Percentiles rank a stretch among this genome's conserved stretches.
These are phyloP conservation scores for Pandion haliaetus DNA, from an alignment of 2,113 vertebrate species.

Conservation along the genomic window DNA sequence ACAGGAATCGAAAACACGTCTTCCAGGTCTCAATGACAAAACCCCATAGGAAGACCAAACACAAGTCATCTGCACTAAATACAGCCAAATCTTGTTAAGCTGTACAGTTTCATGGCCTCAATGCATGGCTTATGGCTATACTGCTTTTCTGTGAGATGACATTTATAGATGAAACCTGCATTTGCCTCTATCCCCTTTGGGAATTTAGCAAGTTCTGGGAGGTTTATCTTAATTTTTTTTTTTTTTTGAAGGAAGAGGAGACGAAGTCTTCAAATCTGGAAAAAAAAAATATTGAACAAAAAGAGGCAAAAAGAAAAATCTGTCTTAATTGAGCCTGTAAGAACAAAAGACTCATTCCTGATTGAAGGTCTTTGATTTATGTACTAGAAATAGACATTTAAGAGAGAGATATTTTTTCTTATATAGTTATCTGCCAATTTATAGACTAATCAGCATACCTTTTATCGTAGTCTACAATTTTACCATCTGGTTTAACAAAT, in stretches of 20 bases:
- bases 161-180: neutral
- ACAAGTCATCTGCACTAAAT: neutral
- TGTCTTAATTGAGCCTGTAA: neutral
- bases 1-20: neutral
- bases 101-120: neutral
- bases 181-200: neutral
- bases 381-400: neutral
- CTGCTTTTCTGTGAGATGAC: neutral
- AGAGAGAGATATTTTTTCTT: neutral
- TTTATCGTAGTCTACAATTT: slow-evolving; percentile 81
- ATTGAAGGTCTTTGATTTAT: neutral
- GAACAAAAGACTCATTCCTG: neutral
- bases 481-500: slow-evolving; percentile 78
- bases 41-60: neutral
- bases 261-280: neutral
- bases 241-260: neutral
- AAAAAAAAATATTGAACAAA: neutral
- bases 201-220: neutral
- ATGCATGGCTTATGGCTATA: neutral
- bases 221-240: neutral
- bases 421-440: neutral
- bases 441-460: slow-evolving; percentile 60
- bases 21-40: neutral
- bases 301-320: neutral
- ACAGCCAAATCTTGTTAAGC: neutral